Conservation (phyloP, 2,888 invertebrate genomes). For the Melanophora roralis region DNA sequence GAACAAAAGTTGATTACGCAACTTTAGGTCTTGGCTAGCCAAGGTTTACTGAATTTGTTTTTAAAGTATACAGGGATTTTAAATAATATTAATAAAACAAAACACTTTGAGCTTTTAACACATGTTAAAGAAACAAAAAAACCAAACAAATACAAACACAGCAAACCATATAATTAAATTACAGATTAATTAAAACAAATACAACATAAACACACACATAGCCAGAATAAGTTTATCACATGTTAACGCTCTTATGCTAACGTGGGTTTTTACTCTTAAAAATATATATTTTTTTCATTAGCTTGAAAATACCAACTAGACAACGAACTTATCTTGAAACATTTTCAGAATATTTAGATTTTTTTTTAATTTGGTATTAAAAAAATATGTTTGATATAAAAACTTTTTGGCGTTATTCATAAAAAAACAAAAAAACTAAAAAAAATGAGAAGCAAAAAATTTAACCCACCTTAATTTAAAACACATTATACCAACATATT, state of each 20-base stretch:
- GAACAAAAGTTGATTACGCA: constrained; percentile 35
- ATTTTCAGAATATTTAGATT: constrained; percentile 63
- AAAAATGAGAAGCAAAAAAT: constrained; percentile 32
- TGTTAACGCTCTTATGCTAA: background rate
- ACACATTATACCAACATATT: constrained; percentile 45
- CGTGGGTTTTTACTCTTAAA: background rate
- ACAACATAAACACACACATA: background rate
- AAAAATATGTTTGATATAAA: constrained; percentile 29
- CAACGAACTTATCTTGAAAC: constrained; percentile 43
- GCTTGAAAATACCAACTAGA: constrained; percentile 21
- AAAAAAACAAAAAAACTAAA: constrained; percentile 16
- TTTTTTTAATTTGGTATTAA: background rate
- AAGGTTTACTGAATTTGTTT: constrained; percentile 45
- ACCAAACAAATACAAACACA: background rate
- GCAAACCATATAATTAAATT: background rate
- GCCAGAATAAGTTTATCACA: background rate
- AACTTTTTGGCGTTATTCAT: constrained; percentile 19
- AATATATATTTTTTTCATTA: background rate
- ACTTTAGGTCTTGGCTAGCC: constrained; percentile 34
- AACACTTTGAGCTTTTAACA: constrained; percentile 53
- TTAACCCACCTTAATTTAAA: constrained; percentile 62
- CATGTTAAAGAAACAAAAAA: constrained; percentile 5
- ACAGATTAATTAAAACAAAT: background rate
- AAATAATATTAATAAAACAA: constrained; percentile 21
- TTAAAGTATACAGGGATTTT: constrained; percentile 57